Percentiles rank a stretch among this genome's conserved stretches.
phyloP scores from a whole-genome alignment of 1,140 invertebrate genomes.

The Drosophila kikkawai region DNA sequence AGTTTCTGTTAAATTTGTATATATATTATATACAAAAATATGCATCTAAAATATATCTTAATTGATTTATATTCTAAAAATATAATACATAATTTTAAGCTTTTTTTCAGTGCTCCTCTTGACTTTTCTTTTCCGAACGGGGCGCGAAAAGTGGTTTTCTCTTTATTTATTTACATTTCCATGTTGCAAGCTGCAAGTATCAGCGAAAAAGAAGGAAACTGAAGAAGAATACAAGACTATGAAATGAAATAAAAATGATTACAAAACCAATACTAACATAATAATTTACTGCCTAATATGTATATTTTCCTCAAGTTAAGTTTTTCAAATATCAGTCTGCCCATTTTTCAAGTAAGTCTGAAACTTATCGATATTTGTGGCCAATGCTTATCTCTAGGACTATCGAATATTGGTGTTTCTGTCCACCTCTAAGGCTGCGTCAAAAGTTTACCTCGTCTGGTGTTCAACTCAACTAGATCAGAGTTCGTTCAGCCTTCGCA shows the following conservation, averaged over 20 bases:
- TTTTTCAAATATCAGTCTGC: too few relatives aligned
- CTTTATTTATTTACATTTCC: slow-evolving; percentile 78
- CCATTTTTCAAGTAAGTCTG: too few relatives aligned
- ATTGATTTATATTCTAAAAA: background rate
- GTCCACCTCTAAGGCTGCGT: background rate
- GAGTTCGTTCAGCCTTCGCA: background rate
- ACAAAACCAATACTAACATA: too few relatives aligned
- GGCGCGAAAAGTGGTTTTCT: slow-evolving; percentile 77
- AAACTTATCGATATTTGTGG: background rate
- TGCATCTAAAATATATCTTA: background rate
- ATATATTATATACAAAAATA: background rate
- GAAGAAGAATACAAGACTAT: background rate
- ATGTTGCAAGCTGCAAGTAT: slow-evolving; percentile 56
- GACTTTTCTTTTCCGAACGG: slow-evolving; percentile 56
- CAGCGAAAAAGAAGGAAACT: background rate
- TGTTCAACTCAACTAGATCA: background rate
- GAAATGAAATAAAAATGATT: background rate
- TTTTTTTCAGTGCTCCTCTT: slow-evolving; percentile 37
- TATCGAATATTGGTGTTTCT: background rate
- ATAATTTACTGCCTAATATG: too few relatives aligned
- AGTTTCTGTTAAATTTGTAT: background rate
- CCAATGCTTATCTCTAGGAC: background rate
- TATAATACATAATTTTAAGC: too few relatives aligned
- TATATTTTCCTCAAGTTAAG: too few relatives aligned
- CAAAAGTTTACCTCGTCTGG: background rate